phyloP scores from a whole-genome alignment of 1,140 invertebrate genomes.

The Luehdorfia chinensis region DNA sequence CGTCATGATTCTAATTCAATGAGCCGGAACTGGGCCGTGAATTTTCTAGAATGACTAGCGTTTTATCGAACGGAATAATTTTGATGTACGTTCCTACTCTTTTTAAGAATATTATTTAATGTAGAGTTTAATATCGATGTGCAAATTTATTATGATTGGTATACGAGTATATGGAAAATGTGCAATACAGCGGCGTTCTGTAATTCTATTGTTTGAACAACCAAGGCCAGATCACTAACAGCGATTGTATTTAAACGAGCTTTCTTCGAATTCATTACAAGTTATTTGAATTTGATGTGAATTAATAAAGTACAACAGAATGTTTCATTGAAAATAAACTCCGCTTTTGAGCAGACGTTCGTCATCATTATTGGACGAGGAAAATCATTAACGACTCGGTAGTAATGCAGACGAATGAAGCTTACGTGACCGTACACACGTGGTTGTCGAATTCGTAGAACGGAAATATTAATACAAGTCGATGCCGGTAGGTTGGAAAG shows the following conservation, averaged over 20 bases:
- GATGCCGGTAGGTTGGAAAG: background rate
- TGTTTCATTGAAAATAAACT: too few species aligned
- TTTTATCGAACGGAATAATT: background rate
- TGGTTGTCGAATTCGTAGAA: slow-evolving; percentile 22
- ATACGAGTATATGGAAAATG: too few species aligned
- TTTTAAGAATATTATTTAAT: too few species aligned
- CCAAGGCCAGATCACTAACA: background rate
- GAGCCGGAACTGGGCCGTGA: background rate
- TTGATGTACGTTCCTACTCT: too few species aligned
- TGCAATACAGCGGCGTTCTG: background rate
- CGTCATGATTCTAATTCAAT: background rate
- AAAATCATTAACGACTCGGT: background rate
- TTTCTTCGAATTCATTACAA: background rate
- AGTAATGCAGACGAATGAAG: slow-evolving; percentile 1
- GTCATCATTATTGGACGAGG: background rate
- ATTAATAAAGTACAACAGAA: background rate
- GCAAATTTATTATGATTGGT: too few species aligned
- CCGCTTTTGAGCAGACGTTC: background rate
- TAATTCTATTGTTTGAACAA: slow-evolving; percentile 5
- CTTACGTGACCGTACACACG: slow-evolving; percentile 35
- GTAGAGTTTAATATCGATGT: too few species aligned
- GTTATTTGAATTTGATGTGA: slow-evolving; percentile 1
- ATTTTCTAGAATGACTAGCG: background rate
- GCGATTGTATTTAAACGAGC: background rate
- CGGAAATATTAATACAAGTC: slow-evolving; percentile 5